These are phyloP conservation scores for Tauraco erythrolophus DNA, from an alignment of 2,113 vertebrate species.

Conservation along the genomic window DNA sequence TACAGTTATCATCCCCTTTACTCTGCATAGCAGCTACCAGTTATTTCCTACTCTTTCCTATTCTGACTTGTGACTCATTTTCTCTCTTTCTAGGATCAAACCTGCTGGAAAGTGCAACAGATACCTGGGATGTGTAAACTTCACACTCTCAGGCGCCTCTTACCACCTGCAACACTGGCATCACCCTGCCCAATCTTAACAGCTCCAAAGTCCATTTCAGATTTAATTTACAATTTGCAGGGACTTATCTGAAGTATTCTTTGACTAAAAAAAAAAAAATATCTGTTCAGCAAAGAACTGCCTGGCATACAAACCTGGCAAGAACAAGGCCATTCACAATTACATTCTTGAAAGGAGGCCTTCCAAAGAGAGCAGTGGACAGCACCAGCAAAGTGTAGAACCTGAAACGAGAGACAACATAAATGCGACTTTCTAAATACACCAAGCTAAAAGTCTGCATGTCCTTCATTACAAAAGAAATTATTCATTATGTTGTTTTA, in stretches of 20 bases:
- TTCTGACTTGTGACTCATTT: neutral
- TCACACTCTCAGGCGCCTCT: neutral
- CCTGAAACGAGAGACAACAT: conserved; percentile 70
- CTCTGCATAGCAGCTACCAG: neutral
- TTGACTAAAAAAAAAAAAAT: neutral
- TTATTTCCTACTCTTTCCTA: neutral
- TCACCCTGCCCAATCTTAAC: neutral
- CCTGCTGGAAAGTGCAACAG: neutral
- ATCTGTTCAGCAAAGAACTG: neutral
- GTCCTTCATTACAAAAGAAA: neutral
- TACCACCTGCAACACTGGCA: neutral
- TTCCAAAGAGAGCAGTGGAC: conserved; percentile 94
- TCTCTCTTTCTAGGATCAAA: neutral
- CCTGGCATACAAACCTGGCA: conserved; percentile 83
- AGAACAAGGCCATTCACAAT: conserved; percentile 95
- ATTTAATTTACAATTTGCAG: neutral
- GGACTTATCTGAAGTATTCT: neutral
- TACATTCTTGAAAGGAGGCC: conserved; percentile 96
- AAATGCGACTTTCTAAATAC: neutral
- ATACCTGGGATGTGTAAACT: neutral
- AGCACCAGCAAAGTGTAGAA: conserved; percentile 96
- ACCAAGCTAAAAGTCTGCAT: neutral
- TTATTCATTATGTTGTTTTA: neutral
- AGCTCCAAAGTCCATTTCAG: neutral
- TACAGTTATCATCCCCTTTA: neutral